Percentiles rank a stretch among this genome's conserved stretches.
Conservation (phyloP, 2,797 vertebrate genomes). For the Dendrocincla fuliginosa region DNA sequence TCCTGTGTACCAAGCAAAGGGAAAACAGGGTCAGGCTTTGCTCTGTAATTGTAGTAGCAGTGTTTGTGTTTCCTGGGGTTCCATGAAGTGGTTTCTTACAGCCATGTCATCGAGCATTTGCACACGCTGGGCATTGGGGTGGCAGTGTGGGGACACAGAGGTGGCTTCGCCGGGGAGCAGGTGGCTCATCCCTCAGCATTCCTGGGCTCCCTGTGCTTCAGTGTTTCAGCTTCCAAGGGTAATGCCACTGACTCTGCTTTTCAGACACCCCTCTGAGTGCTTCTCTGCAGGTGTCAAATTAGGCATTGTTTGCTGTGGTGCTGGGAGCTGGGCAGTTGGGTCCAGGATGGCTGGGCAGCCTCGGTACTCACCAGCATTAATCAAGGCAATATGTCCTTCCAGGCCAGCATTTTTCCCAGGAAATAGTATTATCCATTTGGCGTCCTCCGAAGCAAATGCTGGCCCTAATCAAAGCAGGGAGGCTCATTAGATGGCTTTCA, state of each 20-base stretch:
- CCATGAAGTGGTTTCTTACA: not conserved
- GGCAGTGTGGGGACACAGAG: not conserved
- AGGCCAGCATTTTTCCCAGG: constrained; percentile 56
- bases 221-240: not conserved
- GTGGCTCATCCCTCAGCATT: not conserved
- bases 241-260: not conserved
- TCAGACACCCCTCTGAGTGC: not conserved
- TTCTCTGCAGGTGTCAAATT: not conserved
- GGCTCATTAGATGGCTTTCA: constrained; percentile 63
- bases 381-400: constrained; percentile 54
- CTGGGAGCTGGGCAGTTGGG: constrained; percentile 25
- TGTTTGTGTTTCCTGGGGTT: not conserved
- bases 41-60: not conserved
- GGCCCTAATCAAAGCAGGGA: constrained; percentile 57
- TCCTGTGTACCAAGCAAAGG: not conserved
- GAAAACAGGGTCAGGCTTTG: not conserved
- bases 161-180: not conserved
- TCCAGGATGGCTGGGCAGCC: constrained; percentile 37
- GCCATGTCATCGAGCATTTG: rapidly evolving
- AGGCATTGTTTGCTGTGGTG: constrained; percentile 16
- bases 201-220: not conserved
- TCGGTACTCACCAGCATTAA: constrained; percentile 52
- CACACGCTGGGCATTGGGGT: not conserved
- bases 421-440: constrained; percentile 71
- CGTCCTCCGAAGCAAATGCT: constrained; percentile 34